These are phyloP conservation scores for Thunnus maccoyii DNA, from an alignment of 2,113 vertebrate species.

Conservation along the genomic window DNA sequence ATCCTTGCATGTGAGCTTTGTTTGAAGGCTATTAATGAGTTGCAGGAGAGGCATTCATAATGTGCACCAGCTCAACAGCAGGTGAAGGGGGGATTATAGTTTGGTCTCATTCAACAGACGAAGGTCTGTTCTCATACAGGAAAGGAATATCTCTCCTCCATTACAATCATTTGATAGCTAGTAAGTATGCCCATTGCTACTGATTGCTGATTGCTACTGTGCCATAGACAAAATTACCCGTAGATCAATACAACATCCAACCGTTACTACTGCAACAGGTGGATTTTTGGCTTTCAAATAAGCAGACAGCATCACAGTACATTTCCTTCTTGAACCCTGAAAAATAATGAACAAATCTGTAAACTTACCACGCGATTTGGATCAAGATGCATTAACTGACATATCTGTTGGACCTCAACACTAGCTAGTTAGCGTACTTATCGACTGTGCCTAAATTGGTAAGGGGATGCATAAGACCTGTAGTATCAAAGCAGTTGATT, in stretches of 20 bases:
- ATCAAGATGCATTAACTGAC: not conserved
- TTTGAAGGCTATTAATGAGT: conserved; percentile 24
- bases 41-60: conserved; percentile 7
- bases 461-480: no score
- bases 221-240: not conserved
- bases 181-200: not conserved
- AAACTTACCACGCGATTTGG: not conserved
- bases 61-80: not conserved
- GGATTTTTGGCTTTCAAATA: not conserved
- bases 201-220: not conserved
- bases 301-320: not conserved
- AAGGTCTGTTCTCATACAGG: not conserved
- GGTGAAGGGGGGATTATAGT: not conserved
- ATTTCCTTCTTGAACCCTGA: not conserved
- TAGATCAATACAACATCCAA: not conserved
- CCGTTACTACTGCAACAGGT: not conserved
- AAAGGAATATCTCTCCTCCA: not conserved
- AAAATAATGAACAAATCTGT: not conserved
- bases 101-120: not conserved
- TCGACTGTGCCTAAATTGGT: no score
- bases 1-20: conserved; percentile 16
- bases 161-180: not conserved
- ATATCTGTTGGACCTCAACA: not conserved
- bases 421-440: no score
- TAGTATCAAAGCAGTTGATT: no score